Evolutionary conservation across 35 echinoderm and acorn worm genomes (phyloP).

Genomic region (Strongylocentrotus purpuratus): DNA sequence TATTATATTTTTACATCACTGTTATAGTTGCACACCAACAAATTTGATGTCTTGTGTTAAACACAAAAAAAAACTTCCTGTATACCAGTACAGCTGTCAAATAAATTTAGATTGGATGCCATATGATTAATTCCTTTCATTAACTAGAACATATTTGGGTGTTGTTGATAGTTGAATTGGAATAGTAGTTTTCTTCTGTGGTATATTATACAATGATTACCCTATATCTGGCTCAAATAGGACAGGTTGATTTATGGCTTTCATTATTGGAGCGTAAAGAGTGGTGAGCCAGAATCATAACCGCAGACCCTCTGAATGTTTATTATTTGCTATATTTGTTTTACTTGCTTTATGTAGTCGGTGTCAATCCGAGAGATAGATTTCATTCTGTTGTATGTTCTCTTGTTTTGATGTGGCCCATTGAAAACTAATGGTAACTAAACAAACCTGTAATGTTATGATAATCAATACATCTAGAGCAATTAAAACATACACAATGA

Average conservation of each 20-base stretch:
- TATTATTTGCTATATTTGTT: neutral
- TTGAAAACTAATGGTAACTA: neutral
- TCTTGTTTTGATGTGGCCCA: neutral
- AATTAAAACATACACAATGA: too few relatives aligned
- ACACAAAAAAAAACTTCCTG: neutral
- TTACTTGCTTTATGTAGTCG: neutral
- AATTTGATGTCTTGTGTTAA: neutral
- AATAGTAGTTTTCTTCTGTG: neutral
- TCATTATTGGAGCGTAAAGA: neutral
- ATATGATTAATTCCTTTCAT: neutral
- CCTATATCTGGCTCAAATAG: neutral
- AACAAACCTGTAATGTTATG: neutral
- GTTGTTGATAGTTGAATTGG: neutral
- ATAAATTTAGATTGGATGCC: neutral
- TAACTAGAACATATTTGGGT: neutral
- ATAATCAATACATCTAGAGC: too few relatives aligned
- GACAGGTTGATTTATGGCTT: neutral
- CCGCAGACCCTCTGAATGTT: neutral
- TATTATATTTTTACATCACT: neutral
- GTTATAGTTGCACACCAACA: neutral
- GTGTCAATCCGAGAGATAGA: neutral
- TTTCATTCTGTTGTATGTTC: neutral
- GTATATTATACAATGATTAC: constrained; percentile 2
- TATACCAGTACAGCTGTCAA: neutral
- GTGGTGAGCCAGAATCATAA: neutral